Conservation (phyloP, 1,140 invertebrate species). For the Asobara japonica region DNA sequence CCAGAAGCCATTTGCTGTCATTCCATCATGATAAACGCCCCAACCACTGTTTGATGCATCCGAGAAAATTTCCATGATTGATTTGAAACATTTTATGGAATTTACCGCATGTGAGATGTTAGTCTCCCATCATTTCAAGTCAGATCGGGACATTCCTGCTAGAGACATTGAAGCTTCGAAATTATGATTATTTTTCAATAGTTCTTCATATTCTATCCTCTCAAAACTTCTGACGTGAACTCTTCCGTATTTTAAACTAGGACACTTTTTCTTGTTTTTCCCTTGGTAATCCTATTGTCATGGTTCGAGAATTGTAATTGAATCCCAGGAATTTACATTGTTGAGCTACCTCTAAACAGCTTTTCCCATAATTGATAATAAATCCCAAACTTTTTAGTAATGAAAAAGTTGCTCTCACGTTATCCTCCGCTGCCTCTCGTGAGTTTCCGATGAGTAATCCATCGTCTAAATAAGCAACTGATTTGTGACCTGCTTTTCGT, state of each 20-base stretch:
- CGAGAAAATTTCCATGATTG: conserved; percentile 15
- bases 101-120: background rate
- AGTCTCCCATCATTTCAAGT: conserved; percentile 11
- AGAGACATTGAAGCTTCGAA: conserved; percentile 16
- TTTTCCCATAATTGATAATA: conserved; percentile 12
- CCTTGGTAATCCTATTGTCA: conserved; percentile 11
- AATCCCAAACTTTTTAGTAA: conserved; percentile 21
- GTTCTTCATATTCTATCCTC: conserved; percentile 3
- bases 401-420: background rate
- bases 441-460: conserved; percentile 15
- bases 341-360: background rate
- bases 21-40: conserved; percentile 3
- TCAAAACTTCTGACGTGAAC: conserved; percentile 5
- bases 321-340: conserved; percentile 23
- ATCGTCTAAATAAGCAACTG: conserved; percentile 29
- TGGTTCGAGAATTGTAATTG: conserved; percentile 10
- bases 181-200: background rate
- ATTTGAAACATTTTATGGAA: background rate
- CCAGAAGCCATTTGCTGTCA: conserved; percentile 23
- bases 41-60: conserved; percentile 23
- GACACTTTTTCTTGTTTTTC: conserved; percentile 11
- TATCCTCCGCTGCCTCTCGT: background rate
- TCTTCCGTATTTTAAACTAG: background rate
- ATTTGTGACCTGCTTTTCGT: background rate
- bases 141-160: background rate